Evolutionary conservation across 2,888 invertebrate species (phyloP), one percentile per base, ranked within the genome.

Genomic region (Andrena haemorrhoa): DNA sequence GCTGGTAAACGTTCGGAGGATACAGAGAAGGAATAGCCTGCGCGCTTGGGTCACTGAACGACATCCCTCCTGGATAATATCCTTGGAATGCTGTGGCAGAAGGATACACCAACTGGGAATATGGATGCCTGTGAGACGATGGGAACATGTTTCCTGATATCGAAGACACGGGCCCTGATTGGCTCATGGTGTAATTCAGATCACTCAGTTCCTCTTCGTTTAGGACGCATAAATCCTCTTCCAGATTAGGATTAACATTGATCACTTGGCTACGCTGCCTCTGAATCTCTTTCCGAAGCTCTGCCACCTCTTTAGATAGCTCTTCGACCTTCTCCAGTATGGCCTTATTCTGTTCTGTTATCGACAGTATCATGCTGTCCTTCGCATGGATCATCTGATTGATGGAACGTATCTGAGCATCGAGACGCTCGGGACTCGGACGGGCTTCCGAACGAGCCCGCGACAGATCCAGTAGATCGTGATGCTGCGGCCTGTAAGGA

Each of bases 341-440:
- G 72, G 94, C 94, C 89, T 95, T 95, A 68, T 95, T 95, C 89
- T 96, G 96, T 64, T 96, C 96, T 89, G 96, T 94, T 64, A 97
- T 95, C 26, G 95, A 95, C 80, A 94, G 95, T 65, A 96, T 94
- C 20, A 95, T 94, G 2, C 95, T 92, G 84, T 97, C 96, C 90
- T 96, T 95, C 66, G 95, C 95, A 83, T 94, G 95, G 88, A 95
- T 94, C 77, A 96, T 90, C 74, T 96, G 96, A 73, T 79, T 80
- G n/a, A 80, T 61, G 1, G 80, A 33, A 78, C 96, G 95, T 23
- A 97, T 95, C 93, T 97, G 97, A 5, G 96, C 96, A 90, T 97
- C 97, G 68, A 97, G 95, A 86, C 96, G 95, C 92, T 95, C 97
- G 76, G 95, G 97, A 94, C 95, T 97, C 85, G 95, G 97, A 79